Conservation (phyloP, 2,888 invertebrate species). For the Zele albiditarsus region DNA sequence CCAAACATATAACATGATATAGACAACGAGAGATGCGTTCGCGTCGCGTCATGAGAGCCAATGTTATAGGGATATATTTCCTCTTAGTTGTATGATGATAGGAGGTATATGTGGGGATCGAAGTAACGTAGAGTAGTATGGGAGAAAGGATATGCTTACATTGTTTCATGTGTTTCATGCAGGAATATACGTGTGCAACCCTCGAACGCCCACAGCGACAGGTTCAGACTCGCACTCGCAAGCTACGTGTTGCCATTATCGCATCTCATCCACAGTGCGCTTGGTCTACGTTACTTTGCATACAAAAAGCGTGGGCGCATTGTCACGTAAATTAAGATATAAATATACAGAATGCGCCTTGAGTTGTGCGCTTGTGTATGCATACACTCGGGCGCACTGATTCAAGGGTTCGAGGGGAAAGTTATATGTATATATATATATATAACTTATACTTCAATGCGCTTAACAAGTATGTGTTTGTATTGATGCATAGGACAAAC, state of each 20-base stretch:
- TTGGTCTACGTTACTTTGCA: slow-evolving; percentile 45
- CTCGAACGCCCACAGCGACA: slow-evolving; percentile 31
- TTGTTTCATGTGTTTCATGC: slow-evolving; percentile 24
- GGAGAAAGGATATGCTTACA: not conserved
- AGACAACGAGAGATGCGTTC: not conserved
- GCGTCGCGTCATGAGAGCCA: not conserved
- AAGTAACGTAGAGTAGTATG: slow-evolving; percentile 5
- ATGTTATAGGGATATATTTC: not conserved
- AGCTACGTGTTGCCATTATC: slow-evolving; percentile 46
- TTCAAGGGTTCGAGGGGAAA: not conserved
- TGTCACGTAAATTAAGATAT: slow-evolving; percentile 56
- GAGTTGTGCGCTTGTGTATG: not conserved
- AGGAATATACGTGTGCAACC: slow-evolving; percentile 33
- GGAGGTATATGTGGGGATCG: not conserved
- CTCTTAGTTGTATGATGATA: not conserved
- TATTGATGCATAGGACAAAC: not conserved
- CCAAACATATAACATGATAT: not conserved
- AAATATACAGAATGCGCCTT: slow-evolving; percentile 43
- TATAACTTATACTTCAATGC: not conserved
- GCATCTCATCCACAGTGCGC: slow-evolving; percentile 45
- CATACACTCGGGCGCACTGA: not conserved
- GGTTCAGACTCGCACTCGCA: not conserved
- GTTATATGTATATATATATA: not conserved
- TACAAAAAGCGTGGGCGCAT: slow-evolving; percentile 55
- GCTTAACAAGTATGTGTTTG: not conserved